These are phyloP conservation scores for Alcedo atthis DNA, from an alignment of 2,797 vertebrate species.

Conservation along the genomic window DNA sequence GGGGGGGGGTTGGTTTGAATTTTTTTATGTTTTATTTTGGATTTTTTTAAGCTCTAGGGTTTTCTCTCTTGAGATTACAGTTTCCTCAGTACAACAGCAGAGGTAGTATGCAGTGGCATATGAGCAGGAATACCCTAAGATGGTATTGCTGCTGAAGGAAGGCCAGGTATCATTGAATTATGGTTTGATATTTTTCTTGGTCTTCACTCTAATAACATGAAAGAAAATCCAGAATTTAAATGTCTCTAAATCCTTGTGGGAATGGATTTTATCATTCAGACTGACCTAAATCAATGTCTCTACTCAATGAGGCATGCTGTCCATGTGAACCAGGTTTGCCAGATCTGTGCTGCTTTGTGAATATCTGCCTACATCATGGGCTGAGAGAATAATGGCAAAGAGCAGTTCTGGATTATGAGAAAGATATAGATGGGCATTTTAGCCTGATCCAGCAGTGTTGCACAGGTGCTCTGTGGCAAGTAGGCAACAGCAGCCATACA, in stretches of 20 bases:
- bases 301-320: background rate
- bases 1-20: too few species aligned
- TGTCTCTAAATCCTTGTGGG: background rate
- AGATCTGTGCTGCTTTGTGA: background rate
- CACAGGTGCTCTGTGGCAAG: background rate
- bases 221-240: background rate
- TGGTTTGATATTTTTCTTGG: background rate
- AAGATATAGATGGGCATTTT: background rate
- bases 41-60: background rate
- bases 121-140: background rate
- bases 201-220: background rate
- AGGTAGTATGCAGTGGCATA: background rate
- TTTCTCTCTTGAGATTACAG: background rate
- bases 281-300: background rate
- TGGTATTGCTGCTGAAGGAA: background rate
- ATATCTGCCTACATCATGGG: background rate
- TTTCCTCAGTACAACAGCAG: background rate
- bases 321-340: background rate
- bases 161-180: rapidly evolving
- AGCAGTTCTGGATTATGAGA: background rate
- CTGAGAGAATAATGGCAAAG: background rate
- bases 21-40: too few species aligned
- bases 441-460: background rate
- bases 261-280: background rate
- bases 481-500: background rate